phyloP scores from a whole-genome alignment of 2,797 vertebrate species.

The Tamandua tetradactyla region DNA sequence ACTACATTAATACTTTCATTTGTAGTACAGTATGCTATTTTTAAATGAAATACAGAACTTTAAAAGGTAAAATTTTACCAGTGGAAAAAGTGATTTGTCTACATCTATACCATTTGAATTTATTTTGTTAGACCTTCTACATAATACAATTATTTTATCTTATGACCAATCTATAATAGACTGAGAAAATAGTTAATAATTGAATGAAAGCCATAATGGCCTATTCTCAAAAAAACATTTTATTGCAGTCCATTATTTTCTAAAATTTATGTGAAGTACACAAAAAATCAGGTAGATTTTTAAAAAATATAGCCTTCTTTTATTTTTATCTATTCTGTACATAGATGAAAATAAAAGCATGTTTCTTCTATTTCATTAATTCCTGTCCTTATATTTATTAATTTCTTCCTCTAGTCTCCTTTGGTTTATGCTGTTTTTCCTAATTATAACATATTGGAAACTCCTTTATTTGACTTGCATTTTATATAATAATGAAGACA shows the following conservation, averaged over 20 bases:
- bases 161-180: neutral
- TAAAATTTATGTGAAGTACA: neutral
- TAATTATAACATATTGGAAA: neutral
- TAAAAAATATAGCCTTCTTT: neutral
- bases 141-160: neutral
- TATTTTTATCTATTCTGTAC: neutral
- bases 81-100: neutral
- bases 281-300: neutral
- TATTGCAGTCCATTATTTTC: neutral
- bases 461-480: neutral
- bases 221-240: neutral
- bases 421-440: neutral
- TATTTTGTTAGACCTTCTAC: neutral
- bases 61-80: neutral
- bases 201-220: neutral
- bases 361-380: too few relatives aligned
- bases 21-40: neutral
- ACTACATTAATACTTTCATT: neutral
- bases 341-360: too few relatives aligned
- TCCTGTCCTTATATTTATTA: neutral
- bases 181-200: neutral
- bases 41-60: neutral
- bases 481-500: neutral
- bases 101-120: neutral
- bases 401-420: neutral